A percentile compares a stretch with the other conserved stretches of the same genome.
These are phyloP conservation scores for Caradrina clavipalpis DNA, from an alignment of 2,888 invertebrate genomes.

Conservation along the genomic window DNA sequence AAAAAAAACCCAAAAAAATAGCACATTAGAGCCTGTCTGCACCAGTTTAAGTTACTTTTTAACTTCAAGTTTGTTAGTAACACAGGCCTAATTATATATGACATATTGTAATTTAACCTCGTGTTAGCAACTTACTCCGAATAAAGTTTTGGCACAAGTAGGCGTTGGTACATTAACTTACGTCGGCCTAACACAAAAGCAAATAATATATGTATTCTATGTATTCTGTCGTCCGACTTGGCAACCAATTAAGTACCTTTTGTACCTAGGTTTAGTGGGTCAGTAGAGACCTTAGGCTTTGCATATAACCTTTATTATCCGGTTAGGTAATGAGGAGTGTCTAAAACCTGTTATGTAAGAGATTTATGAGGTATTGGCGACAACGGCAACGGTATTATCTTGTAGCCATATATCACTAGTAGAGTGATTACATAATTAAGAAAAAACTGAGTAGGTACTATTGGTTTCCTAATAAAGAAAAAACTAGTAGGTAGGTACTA, in stretches of 20 bases:
- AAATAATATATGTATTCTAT: no score
- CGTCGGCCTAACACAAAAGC: no score
- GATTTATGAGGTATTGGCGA: slow-evolving; percentile 9
- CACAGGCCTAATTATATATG: no score
- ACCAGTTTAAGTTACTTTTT: no score
- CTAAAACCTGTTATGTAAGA: slow-evolving; percentile 23
- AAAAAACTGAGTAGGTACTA: not conserved
- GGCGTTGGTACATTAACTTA: no score
- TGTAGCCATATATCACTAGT: not conserved
- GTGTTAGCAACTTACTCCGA: no score
- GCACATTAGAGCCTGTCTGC: no score
- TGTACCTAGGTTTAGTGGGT: slow-evolving; percentile 27
- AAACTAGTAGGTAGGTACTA: not conserved
- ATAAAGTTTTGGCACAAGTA: no score
- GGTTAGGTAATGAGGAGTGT: slow-evolving; percentile 29
- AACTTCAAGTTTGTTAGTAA: no score
- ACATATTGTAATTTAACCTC: no score
- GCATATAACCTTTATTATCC: slow-evolving; percentile 42
- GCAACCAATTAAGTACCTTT: slow-evolving; percentile 17
- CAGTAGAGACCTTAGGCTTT: slow-evolving; percentile 22
- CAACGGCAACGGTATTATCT: slow-evolving; percentile 1
- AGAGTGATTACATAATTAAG: slow-evolving; percentile 3
- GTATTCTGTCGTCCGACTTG: not conserved
- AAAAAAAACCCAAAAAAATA: no score
- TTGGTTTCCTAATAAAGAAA: not conserved